Percentiles rank a stretch among this genome's conserved stretches.
These are phyloP conservation scores for Eurystomus glaucurus DNA, from an alignment of 2,797 vertebrate species.

Conservation along the genomic window DNA sequence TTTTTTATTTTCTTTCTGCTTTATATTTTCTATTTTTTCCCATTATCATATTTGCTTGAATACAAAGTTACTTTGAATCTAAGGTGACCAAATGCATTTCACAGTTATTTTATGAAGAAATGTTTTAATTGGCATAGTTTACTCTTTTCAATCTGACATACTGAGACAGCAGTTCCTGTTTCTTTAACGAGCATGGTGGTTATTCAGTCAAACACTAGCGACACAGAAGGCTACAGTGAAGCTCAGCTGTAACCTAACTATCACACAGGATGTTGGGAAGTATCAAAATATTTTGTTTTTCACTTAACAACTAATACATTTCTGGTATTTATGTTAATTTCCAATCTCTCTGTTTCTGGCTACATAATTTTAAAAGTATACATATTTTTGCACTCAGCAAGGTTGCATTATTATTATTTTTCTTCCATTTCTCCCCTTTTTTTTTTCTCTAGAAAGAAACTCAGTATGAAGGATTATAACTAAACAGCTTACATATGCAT, in stretches of 20 bases:
- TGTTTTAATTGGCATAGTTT: not conserved
- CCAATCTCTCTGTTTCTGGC: not conserved
- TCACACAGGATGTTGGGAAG: accelerated
- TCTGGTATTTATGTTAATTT: not conserved
- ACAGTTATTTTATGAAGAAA: not conserved
- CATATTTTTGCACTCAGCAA: not conserved
- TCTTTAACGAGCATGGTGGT: not conserved
- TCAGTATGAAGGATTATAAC: not conserved
- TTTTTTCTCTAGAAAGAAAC: not conserved
- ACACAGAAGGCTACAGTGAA: not conserved
- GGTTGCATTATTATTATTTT: not conserved
- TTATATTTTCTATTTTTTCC: not conserved
- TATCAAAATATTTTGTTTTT: not conserved
- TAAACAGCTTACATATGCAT: not conserved
- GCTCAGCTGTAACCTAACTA: not conserved
- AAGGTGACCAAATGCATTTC: not conserved
- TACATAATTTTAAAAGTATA: not conserved
- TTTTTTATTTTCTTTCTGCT: not conserved
- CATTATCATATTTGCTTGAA: not conserved
- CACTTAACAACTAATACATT: not conserved
- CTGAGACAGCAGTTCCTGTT: not conserved
- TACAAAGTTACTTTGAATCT: not conserved
- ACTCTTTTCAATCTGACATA: not conserved
- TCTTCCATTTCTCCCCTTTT: not conserved
- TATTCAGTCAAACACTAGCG: not conserved